Percentiles rank a stretch among this genome's conserved stretches.
Evolutionary conservation across 53 echinoderm and acorn worm genomes (phyloP).

Genomic region (Holothuria scabra): DNA sequence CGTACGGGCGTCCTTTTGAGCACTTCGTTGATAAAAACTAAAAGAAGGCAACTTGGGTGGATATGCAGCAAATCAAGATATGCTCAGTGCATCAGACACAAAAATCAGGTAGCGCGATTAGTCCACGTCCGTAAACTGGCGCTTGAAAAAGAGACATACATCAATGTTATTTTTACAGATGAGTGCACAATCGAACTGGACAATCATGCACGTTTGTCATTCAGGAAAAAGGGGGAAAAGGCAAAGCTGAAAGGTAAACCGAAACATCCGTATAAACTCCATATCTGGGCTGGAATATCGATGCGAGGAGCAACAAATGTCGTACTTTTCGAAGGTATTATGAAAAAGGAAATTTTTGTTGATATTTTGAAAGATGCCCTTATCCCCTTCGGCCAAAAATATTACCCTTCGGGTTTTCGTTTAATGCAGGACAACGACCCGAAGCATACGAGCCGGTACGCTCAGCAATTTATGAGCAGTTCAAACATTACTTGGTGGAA

Average conservation of each 20-base stretch:
- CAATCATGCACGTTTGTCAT: slow-evolving; percentile 30
- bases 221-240: not conserved
- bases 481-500: slow-evolving; percentile 55
- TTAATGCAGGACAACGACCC: slow-evolving; percentile 74
- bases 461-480: slow-evolving; percentile 40
- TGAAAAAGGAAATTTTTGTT: slow-evolving; percentile 67
- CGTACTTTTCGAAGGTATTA: slow-evolving; percentile 58
- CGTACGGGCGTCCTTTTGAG: no score
- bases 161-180: slow-evolving; percentile 62
- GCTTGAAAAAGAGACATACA: not conserved
- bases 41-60: slow-evolving; percentile 19
- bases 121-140: not conserved
- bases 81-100: no score
- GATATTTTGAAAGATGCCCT: slow-evolving; percentile 49
- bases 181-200: slow-evolving; percentile 55
- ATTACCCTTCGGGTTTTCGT: slow-evolving; percentile 40
- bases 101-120: slow-evolving; percentile 2
- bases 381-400: slow-evolving; percentile 19
- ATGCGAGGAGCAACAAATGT: slow-evolving; percentile 42
- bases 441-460: slow-evolving; percentile 58
- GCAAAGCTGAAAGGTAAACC: slow-evolving; percentile 31
- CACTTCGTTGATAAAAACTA: no score
- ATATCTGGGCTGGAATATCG: slow-evolving; percentile 71
- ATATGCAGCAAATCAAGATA: not conserved
- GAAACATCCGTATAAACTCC: slow-evolving; percentile 52